These are phyloP conservation scores for Cervus canadensis DNA, from an alignment of 2,113 vertebrate species.

Conservation along the genomic window DNA sequence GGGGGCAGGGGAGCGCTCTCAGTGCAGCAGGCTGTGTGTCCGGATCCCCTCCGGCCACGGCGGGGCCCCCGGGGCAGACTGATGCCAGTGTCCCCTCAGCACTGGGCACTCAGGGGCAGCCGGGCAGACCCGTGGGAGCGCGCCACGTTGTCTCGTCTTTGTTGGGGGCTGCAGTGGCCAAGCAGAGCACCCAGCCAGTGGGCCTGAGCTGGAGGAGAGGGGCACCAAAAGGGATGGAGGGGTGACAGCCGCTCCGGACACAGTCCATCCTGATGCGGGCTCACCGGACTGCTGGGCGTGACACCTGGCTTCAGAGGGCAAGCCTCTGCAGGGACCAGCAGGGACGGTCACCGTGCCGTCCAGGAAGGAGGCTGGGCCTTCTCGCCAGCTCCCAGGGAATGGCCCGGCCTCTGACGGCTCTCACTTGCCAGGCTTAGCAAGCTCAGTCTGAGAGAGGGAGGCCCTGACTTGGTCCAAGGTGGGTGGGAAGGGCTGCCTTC, in stretches of 20 bases:
- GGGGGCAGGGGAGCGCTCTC: not conserved
- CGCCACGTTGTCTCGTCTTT: not conserved
- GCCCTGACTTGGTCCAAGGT: not conserved
- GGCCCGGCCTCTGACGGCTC: fast-evolving
- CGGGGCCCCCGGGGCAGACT: not conserved
- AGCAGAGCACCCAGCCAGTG: not conserved
- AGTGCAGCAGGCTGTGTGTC: not conserved
- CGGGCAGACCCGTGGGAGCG: too few relatives aligned
- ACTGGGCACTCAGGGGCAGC: not conserved
- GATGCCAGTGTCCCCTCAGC: not conserved
- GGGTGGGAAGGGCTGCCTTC: not conserved
- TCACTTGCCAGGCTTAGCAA: not conserved
- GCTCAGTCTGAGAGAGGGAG: not conserved
- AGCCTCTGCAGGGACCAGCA: not conserved
- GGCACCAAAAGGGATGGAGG: not conserved
- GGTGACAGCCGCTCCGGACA: not conserved
- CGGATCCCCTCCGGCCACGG: not conserved
- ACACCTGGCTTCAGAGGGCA: not conserved
- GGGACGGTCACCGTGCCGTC: fast-evolving
- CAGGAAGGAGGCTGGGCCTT: not conserved
- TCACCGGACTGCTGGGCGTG: not conserved
- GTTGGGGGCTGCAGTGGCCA: not conserved
- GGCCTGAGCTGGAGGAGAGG: not conserved
- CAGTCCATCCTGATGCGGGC: not conserved
- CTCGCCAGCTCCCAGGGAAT: not conserved